These are phyloP conservation scores for Antrozous pallidus DNA, from an alignment of 2,797 vertebrate genomes.

Conservation along the genomic window DNA sequence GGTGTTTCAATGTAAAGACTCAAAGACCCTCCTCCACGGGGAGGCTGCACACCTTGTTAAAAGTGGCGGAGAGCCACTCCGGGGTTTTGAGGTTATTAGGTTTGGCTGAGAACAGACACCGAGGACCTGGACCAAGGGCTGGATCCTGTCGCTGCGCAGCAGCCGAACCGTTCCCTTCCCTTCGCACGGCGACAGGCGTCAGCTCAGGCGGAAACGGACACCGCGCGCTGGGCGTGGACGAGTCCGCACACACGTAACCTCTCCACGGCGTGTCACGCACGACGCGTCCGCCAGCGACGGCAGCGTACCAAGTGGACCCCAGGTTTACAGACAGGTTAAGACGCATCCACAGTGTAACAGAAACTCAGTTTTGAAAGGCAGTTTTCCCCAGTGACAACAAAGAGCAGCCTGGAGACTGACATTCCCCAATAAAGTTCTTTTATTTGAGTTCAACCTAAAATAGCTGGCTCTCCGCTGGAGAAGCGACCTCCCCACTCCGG, in stretches of 20 bases:
- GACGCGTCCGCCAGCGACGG: neutral
- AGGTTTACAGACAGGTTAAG: neutral
- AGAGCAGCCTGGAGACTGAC: slow-evolving; percentile 55
- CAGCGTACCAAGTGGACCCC: neutral
- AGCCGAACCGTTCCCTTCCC: neutral
- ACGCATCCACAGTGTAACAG: neutral
- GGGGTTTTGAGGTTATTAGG: neutral
- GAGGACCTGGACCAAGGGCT: neutral
- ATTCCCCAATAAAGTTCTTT: slow-evolving; percentile 66
- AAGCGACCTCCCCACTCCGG: slow-evolving; percentile 36
- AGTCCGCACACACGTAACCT: neutral
- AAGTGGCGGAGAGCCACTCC: neutral
- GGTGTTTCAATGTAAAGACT: neutral
- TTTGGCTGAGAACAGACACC: neutral
- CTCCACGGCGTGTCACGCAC: neutral
- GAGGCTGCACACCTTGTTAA: neutral
- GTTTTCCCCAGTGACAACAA: slow-evolving; percentile 4
- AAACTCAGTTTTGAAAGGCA: slow-evolving; percentile 1
- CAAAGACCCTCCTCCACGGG: neutral
- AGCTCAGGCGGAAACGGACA: neutral
- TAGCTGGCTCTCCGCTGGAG: slow-evolving; percentile 46
- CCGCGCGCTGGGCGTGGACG: rapidly evolving
- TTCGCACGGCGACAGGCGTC: neutral
- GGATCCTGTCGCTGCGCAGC: neutral
- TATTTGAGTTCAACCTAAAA: slow-evolving; percentile 72